Evolutionary conservation across 2,113 vertebrate species (phyloP).

Genomic region (Sterna hirundo): DNA sequence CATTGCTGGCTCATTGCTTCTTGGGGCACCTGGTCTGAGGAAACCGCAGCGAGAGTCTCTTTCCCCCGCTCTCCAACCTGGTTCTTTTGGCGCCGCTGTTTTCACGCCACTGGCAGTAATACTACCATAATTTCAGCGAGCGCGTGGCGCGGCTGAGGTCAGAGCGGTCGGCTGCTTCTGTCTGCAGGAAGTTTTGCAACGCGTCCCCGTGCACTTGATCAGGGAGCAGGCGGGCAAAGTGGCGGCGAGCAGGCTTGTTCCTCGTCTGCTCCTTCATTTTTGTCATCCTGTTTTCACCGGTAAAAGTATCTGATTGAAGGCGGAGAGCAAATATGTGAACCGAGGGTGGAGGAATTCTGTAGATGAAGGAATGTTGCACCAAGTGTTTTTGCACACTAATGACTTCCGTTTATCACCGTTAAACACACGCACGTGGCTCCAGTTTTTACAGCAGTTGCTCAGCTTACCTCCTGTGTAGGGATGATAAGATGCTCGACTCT

Average conservation of each 20-base stretch:
- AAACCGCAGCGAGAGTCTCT: rapidly evolving
- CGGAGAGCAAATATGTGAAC: background rate
- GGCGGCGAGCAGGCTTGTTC: background rate
- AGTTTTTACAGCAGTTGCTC: background rate
- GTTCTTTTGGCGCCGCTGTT: background rate
- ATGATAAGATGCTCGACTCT: slow-evolving; percentile 12
- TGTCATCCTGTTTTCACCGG: background rate
- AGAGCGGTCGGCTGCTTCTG: background rate
- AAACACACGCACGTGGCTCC: background rate
- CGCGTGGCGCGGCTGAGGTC: background rate
- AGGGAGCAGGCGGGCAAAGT: background rate
- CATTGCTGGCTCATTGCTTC: no score
- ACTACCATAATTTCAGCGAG: no score
- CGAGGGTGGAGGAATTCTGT: background rate
- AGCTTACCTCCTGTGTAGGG: background rate
- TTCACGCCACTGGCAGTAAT: background rate
- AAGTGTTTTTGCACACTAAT: background rate
- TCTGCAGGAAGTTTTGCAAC: background rate
- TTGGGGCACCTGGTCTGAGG: background rate
- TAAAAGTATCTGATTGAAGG: background rate
- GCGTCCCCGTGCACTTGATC: rapidly evolving
- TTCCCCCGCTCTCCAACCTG: background rate
- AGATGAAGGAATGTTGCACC: background rate
- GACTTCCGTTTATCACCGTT: slow-evolving; percentile 20
- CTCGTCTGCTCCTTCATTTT: background rate